These are phyloP conservation scores for Toxonevra muliebris DNA, from an alignment of 2,888 invertebrate species.

Conservation along the genomic window DNA sequence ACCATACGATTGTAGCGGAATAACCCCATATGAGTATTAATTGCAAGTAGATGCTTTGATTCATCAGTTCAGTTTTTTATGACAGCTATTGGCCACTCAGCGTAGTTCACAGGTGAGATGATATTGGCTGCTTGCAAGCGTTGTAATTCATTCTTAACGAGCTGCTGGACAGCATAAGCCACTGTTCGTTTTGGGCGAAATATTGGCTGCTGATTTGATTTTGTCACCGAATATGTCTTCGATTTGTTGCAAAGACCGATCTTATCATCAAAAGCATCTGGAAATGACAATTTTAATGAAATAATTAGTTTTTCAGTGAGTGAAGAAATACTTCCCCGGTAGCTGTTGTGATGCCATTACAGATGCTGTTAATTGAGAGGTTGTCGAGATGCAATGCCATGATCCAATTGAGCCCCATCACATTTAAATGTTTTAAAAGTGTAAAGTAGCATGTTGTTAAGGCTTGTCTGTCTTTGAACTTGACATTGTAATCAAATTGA, in stretches of 20 bases:
- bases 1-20: no score
- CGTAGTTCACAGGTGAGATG: constrained; percentile 36
- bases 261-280: constrained; percentile 33
- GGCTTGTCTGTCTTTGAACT: constrained; percentile 23
- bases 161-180: constrained; percentile 28
- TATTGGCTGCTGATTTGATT: no score
- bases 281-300: constrained; percentile 32
- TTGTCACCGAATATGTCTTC: constrained; percentile 29
- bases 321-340: background rate
- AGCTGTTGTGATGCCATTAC: constrained; percentile 12
- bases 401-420: constrained; percentile 36
- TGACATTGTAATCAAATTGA: constrained; percentile 34
- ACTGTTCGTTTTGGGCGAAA: constrained; percentile 38
- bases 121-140: constrained; percentile 34
- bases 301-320: constrained; percentile 2
- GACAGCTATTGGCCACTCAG: constrained; percentile 40
- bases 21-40: no score
- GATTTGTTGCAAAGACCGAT: constrained; percentile 36
- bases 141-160: constrained; percentile 35
- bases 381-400: constrained; percentile 29
- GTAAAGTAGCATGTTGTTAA: constrained; percentile 28
- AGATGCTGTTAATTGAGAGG: constrained; percentile 25
- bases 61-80: constrained; percentile 32
- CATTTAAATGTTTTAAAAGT: constrained; percentile 22
- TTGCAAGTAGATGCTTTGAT: no score